Conservation (phyloP, 2,888 invertebrate species). For the Tetramorium bicarinatum region DNA sequence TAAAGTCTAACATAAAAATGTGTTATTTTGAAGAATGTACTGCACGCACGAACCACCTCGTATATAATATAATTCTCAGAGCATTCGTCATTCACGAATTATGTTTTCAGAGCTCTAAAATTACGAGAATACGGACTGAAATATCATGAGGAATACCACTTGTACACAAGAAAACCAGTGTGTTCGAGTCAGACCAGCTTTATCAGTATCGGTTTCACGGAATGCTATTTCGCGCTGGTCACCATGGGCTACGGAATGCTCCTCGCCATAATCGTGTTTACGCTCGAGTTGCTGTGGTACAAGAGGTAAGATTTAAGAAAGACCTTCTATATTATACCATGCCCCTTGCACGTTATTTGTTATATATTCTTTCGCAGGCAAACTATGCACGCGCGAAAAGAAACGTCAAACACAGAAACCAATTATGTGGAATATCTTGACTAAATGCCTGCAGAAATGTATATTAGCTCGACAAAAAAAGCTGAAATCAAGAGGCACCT, state of each 20-base stretch:
- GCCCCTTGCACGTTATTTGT: not conserved
- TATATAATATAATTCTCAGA: not conserved
- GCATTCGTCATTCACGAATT: not conserved
- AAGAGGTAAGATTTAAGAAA: constrained; percentile 58
- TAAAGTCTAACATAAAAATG: not conserved
- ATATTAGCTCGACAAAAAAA: not conserved
- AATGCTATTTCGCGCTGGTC: constrained; percentile 88
- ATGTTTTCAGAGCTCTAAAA: constrained; percentile 85
- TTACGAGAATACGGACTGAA: constrained; percentile 89
- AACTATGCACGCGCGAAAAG: not conserved
- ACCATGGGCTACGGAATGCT: constrained; percentile 87
- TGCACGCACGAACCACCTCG: not conserved
- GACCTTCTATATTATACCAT: not conserved
- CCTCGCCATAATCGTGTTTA: constrained; percentile 85
- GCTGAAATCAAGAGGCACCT: not conserved
- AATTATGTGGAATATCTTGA: not conserved
- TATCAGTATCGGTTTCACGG: constrained; percentile 89
- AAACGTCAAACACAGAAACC: not conserved
- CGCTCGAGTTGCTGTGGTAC: constrained; percentile 75
- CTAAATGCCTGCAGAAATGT: constrained; percentile 15
- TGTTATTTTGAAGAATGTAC: not conserved
- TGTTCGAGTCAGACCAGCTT: constrained; percentile 88
- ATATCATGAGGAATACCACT: constrained; percentile 87
- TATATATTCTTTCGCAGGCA: constrained; percentile 21
- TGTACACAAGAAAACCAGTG: constrained; percentile 89